These are phyloP conservation scores for Halcyon malimbica DNA, from an alignment of 2,113 vertebrate species.

Conservation along the genomic window DNA sequence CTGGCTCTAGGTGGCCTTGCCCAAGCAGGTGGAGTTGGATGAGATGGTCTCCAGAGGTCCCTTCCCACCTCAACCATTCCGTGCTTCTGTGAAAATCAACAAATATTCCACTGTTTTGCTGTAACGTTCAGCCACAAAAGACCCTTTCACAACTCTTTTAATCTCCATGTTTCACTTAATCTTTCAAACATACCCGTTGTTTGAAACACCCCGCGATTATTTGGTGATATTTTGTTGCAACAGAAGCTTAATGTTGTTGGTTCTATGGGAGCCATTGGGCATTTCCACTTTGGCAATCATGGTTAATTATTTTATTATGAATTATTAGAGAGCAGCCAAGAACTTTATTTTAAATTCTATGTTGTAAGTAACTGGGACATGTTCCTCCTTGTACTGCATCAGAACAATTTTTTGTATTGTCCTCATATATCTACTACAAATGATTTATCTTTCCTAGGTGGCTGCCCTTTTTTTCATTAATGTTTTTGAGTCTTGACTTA, in stretches of 20 bases:
- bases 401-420: background rate
- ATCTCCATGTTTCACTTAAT: accelerated
- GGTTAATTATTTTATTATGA: background rate
- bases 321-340: background rate
- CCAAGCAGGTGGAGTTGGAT: background rate
- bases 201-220: background rate
- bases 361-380: background rate
- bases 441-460: background rate
- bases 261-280: background rate
- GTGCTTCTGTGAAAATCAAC: background rate
- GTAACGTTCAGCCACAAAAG: background rate
- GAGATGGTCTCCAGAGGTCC: background rate
- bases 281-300: background rate
- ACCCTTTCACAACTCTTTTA: background rate
- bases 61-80: background rate
- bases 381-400: background rate
- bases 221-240: background rate
- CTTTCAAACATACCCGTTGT: background rate
- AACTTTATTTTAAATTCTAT: background rate
- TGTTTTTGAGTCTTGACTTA: background rate
- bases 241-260: background rate
- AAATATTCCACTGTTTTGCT: background rate
- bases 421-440: background rate
- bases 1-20: background rate
- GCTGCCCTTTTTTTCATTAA: background rate